These are phyloP conservation scores for Rhagonycha lutea DNA, from an alignment of 2,888 invertebrate genomes.

Conservation along the genomic window DNA sequence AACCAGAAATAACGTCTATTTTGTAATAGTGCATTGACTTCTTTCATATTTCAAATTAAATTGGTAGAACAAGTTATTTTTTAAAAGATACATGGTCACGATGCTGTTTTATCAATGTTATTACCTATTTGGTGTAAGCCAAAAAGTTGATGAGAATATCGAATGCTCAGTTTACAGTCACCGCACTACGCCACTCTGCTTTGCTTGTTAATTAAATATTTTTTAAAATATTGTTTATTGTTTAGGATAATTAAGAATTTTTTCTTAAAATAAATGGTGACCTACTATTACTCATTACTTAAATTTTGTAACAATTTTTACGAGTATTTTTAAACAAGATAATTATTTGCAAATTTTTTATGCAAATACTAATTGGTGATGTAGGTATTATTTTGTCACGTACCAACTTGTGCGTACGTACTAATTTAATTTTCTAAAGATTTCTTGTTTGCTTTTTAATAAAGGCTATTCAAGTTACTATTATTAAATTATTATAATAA, in stretches of 20 bases:
- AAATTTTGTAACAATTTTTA: background rate
- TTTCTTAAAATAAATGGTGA: background rate
- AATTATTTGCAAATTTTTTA: background rate
- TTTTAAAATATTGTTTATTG: background rate
- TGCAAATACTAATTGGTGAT: background rate
- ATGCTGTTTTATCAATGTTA: background rate
- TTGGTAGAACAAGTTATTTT: background rate
- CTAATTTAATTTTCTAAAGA: background rate
- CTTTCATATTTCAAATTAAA: background rate
- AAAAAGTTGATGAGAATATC: too few relatives aligned
- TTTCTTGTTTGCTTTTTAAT: background rate
- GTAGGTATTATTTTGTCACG: background rate
- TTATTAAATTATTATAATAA: background rate
- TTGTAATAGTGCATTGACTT: background rate
- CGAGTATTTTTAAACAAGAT: background rate
- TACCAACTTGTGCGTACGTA: background rate
- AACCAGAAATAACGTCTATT: background rate
- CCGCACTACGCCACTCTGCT: too few relatives aligned
- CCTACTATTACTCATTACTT: background rate
- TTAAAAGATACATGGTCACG: background rate
- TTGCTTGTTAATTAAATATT: background rate
- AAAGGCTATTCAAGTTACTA: background rate
- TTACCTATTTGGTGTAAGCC: background rate
- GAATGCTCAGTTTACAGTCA: too few relatives aligned
- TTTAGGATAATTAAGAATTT: background rate